A percentile compares a stretch with the other conserved stretches of the same genome.
Evolutionary conservation across 23 tunicate species (phyloP).

Genomic region (Ciona savignyi): DNA sequence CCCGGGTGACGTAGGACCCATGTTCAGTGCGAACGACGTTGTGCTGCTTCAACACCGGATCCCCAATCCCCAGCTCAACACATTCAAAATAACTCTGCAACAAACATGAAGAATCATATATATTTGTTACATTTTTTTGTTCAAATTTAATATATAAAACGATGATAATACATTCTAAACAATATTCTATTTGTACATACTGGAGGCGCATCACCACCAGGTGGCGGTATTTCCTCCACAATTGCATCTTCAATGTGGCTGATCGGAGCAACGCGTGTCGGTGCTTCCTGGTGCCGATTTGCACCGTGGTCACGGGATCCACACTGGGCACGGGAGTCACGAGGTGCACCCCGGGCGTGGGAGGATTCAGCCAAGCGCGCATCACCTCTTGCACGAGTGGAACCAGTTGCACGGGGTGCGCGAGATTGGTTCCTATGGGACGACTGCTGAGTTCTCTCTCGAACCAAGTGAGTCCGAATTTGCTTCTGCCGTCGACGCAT

Average conservation of each 20-base stretch:
- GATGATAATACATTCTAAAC: too few species aligned
- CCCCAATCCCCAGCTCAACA: conserved; percentile 60
- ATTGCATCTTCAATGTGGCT: neutral
- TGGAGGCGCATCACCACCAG: neutral
- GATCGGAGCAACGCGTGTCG: neutral
- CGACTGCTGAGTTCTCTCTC: neutral
- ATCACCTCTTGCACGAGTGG: too few species aligned
- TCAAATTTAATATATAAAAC: too few species aligned
- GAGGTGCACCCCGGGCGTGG: too few species aligned
- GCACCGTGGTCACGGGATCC: neutral
- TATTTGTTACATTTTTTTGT: too few species aligned
- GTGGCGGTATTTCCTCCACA: neutral
- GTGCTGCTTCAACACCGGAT: conserved; percentile 27
- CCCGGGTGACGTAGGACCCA: conserved; percentile 35
- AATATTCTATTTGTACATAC: too few species aligned
- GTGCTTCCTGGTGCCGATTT: neutral
- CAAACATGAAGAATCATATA: too few species aligned
- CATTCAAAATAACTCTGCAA: conserved; percentile 72
- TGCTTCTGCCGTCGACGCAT: conserved; percentile 33
- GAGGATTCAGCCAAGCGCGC: too few species aligned
- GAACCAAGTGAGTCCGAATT: conserved; percentile 68
- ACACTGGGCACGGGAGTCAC: neutral
- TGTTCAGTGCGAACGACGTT: conserved; percentile 24
- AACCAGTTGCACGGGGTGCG: too few species aligned
- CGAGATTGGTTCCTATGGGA: neutral